phyloP scores from a whole-genome alignment of 2,797 vertebrate genomes.

The Champsocephalus esox region DNA sequence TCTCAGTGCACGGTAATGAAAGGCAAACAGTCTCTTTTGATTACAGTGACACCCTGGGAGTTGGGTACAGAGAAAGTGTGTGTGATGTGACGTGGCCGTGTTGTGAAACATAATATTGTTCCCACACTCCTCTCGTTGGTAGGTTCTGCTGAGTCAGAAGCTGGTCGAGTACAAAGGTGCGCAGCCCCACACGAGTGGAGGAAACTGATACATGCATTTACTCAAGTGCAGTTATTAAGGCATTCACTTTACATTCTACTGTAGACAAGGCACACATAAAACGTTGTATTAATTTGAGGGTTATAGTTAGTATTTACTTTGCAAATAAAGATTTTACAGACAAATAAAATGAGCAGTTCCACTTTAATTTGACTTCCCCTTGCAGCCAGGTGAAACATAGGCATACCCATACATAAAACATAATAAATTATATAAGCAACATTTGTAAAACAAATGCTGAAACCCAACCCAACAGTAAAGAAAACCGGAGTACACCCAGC shows the following conservation, averaged over 20 bases:
- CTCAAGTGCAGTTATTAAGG: not conserved
- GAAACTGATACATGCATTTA: conserved; percentile 30
- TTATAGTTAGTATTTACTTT: not conserved
- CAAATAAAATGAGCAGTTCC: not conserved
- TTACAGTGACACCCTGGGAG: conserved; percentile 80
- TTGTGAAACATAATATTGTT: conserved; percentile 89
- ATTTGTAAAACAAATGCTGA: not conserved
- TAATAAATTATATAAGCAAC: not conserved
- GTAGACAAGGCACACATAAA: not conserved
- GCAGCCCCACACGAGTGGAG: conserved; percentile 27
- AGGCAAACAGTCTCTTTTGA: conserved; percentile 85
- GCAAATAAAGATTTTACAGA: not conserved
- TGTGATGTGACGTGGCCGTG: conserved; percentile 59
- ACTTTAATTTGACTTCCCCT: not conserved
- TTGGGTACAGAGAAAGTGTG: conserved; percentile 53
- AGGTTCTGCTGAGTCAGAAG: conserved; percentile 83
- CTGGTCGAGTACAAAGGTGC: conserved; percentile 63
- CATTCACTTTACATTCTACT: conserved; percentile 2
- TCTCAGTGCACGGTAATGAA: conserved; percentile 82
- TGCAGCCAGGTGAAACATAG: not conserved
- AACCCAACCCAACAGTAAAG: not conserved
- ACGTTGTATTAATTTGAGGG: not conserved
- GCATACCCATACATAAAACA: not conserved
- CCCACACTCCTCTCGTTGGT: conserved; percentile 68
- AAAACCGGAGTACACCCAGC: not conserved